A percentile compares a stretch with the other conserved stretches of the same genome.
These are phyloP conservation scores for Naso thynnoides DNA, from an alignment of 2,797 vertebrate species.

Conservation along the genomic window DNA sequence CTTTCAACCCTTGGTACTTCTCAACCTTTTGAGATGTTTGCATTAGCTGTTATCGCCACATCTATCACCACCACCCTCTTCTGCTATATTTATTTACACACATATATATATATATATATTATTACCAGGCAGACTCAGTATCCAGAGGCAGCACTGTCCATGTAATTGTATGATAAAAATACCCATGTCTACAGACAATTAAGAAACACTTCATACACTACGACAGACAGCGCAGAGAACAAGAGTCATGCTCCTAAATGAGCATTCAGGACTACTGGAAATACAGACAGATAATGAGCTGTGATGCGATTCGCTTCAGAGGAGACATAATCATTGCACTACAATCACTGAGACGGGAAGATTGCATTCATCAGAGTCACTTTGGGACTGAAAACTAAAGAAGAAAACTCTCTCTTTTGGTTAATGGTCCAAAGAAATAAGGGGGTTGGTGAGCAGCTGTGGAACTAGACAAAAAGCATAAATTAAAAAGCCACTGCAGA, in stretches of 20 bases:
- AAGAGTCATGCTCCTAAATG: not conserved
- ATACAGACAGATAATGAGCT: conserved; percentile 30
- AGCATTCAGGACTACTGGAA: not conserved
- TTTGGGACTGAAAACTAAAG: not conserved
- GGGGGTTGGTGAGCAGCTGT: not conserved
- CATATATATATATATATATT: no score
- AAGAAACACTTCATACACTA: not conserved
- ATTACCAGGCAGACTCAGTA: not conserved
- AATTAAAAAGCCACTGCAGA: not conserved
- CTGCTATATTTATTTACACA: no score
- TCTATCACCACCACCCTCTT: no score
- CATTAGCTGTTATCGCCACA: no score
- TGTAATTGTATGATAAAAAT: conserved; percentile 4
- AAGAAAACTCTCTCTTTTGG: not conserved
- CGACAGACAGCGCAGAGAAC: not conserved
- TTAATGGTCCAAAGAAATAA: not conserved
- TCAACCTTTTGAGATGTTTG: no score
- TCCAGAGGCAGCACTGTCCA: not conserved
- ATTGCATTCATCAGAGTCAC: conserved; percentile 8
- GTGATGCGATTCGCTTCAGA: conserved; percentile 27
- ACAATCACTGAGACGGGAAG: conserved; percentile 1
- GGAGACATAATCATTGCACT: not conserved
- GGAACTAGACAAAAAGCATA: not conserved
- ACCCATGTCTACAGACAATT: not conserved
- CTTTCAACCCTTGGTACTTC: no score